phyloP scores from a whole-genome alignment of 2,888 invertebrate genomes.

The Malthinus flaveolus region DNA sequence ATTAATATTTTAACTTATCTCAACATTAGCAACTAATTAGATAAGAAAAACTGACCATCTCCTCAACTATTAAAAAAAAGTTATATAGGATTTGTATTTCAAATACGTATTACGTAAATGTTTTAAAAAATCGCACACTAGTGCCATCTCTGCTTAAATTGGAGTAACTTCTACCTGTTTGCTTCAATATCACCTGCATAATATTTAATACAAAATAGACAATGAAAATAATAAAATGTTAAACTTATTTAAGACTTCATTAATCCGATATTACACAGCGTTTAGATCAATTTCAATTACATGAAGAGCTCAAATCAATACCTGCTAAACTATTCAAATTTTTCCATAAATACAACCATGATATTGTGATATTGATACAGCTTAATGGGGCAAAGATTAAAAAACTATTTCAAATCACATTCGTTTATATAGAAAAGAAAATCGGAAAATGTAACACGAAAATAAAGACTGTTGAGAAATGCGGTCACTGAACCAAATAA shows the following conservation, averaged over 20 bases:
- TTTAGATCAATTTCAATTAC: no score
- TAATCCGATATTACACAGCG: background rate
- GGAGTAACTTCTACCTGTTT: slow-evolving; percentile 1
- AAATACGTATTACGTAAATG: no score
- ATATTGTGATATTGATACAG: background rate
- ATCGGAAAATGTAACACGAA: slow-evolving; percentile 3
- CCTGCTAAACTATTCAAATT: background rate
- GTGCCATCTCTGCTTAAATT: background rate
- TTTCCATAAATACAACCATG: no score
- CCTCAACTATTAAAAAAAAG: no score
- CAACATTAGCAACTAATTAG: no score
- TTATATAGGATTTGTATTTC: no score
- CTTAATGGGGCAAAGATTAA: background rate
- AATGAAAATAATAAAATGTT: background rate
- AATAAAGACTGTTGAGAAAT: slow-evolving; percentile 46
- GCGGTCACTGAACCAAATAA: slow-evolving; percentile 65
- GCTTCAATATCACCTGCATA: background rate
- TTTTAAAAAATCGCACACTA: slow-evolving; percentile 1
- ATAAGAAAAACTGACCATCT: no score
- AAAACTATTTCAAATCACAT: background rate
- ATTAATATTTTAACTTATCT: no score
- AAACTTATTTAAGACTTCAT: background rate
- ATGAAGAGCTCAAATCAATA: background rate
- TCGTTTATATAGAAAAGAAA: background rate
- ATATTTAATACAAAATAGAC: background rate